These are phyloP conservation scores for Auanema freiburgensis DNA, from an alignment of 2,888 invertebrate genomes.

Conservation along the genomic window DNA sequence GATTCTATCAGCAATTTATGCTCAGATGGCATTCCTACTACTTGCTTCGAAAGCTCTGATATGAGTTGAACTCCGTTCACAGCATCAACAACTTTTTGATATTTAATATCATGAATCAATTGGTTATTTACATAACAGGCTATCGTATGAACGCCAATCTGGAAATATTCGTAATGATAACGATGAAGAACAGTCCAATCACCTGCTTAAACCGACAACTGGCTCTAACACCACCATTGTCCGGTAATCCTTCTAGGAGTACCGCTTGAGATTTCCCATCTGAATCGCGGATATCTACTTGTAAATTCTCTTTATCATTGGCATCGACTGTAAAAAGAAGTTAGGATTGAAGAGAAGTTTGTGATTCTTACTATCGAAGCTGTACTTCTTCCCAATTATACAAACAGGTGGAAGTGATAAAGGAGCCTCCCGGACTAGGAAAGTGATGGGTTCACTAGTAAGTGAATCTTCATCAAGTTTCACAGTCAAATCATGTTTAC, in stretches of 20 bases:
- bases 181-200: background rate
- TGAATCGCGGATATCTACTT: conserved; percentile 48
- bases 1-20: conserved; percentile 40
- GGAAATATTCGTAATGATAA: too few species aligned
- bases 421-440: conserved; percentile 27
- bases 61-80: conserved; percentile 43
- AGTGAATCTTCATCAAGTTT: conserved; percentile 38
- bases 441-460: conserved; percentile 23
- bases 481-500: conserved; percentile 54
- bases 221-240: conserved; percentile 41
- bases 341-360: background rate
- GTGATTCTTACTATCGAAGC: conserved; percentile 38
- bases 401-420: conserved; percentile 34
- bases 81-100: conserved; percentile 35
- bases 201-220: conserved; percentile 47
- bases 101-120: conserved; percentile 4
- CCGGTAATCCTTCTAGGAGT: conserved; percentile 43
- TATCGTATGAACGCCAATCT: background rate
- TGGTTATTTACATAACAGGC: conserved; percentile 2
- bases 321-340: conserved; percentile 29
- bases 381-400: conserved; percentile 48
- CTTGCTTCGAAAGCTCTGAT: conserved; percentile 24
- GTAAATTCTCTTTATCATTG: conserved; percentile 45
- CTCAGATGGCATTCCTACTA: conserved; percentile 40
- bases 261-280: conserved; percentile 48